Conservation (phyloP, 2,888 invertebrate genomes). For the Lissonota sp. region DNA sequence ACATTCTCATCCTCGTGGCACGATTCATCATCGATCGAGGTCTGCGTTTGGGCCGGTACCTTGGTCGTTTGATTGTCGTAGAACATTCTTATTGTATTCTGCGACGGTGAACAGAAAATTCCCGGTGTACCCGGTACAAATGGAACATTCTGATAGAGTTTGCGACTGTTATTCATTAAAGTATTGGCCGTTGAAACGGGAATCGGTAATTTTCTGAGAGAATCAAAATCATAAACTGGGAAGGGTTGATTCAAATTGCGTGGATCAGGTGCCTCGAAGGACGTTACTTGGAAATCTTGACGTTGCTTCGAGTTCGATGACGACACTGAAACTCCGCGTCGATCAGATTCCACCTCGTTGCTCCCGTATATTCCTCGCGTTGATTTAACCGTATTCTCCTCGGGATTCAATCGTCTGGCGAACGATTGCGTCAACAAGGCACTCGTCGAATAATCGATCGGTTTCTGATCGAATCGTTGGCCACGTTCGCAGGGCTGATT, state of each 20-base stretch:
- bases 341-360: slow-evolving; percentile 57
- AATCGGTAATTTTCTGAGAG: slow-evolving; percentile 67
- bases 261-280: slow-evolving; percentile 81
- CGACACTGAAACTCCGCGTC: slow-evolving; percentile 69
- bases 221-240: slow-evolving; percentile 72
- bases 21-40: slow-evolving; percentile 73
- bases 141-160: slow-evolving; percentile 75
- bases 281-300: slow-evolving; percentile 79
- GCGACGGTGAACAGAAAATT: slow-evolving; percentile 61
- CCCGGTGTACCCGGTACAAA: slow-evolving; percentile 68
- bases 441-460: slow-evolving; percentile 59
- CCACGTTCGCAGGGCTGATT: slow-evolving; percentile 45
- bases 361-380: slow-evolving; percentile 24
- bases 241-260: slow-evolving; percentile 75
- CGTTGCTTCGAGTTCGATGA: slow-evolving; percentile 48
- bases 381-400: slow-evolving; percentile 35
- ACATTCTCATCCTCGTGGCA: slow-evolving; percentile 63
- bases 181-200: slow-evolving; percentile 65
- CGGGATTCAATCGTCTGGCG: slow-evolving; percentile 56
- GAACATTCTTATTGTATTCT: slow-evolving; percentile 64
- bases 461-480: slow-evolving; percentile 49
- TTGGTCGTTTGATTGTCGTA: slow-evolving; percentile 71
- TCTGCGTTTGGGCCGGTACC: slow-evolving; percentile 78
- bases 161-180: slow-evolving; percentile 62
- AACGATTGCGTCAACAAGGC: slow-evolving; percentile 57